Evolutionary conservation across 2,113 vertebrate species (phyloP).

Genomic region (Macrotis lagotis): DNA sequence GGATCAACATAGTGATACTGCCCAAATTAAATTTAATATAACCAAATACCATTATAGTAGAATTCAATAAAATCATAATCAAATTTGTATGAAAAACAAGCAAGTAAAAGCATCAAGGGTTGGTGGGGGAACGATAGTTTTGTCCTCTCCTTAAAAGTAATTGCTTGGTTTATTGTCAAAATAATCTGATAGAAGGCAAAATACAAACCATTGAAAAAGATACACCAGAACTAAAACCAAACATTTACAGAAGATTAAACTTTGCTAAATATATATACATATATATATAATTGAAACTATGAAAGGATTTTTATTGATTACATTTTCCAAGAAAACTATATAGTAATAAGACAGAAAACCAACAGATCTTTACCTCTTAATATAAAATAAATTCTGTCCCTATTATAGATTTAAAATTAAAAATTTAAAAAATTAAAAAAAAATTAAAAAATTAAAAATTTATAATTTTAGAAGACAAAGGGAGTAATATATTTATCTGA

Average conservation of each 20-base stretch:
- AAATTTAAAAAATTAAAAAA: background rate
- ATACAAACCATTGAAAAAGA: background rate
- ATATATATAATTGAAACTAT: background rate
- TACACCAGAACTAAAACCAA: background rate
- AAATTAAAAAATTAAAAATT: background rate
- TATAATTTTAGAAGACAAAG: background rate
- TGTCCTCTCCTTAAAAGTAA: background rate
- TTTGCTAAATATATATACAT: background rate
- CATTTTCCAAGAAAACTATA: background rate
- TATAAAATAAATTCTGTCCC: background rate
- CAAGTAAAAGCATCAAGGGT: background rate
- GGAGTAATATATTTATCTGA: background rate
- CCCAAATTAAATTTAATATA: background rate
- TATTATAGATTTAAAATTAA: background rate
- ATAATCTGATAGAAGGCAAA: background rate
- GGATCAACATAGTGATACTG: background rate
- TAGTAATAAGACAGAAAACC: background rate
- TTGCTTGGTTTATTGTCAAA: background rate
- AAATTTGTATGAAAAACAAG: background rate
- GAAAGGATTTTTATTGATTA: background rate
- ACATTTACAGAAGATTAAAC: background rate
- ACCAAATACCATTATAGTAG: background rate
- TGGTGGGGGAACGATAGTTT: background rate
- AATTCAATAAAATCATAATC: background rate
- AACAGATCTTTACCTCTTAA: background rate